Conservation (phyloP, 2,797 vertebrate genomes). For the Halcyon leucocephala region DNA sequence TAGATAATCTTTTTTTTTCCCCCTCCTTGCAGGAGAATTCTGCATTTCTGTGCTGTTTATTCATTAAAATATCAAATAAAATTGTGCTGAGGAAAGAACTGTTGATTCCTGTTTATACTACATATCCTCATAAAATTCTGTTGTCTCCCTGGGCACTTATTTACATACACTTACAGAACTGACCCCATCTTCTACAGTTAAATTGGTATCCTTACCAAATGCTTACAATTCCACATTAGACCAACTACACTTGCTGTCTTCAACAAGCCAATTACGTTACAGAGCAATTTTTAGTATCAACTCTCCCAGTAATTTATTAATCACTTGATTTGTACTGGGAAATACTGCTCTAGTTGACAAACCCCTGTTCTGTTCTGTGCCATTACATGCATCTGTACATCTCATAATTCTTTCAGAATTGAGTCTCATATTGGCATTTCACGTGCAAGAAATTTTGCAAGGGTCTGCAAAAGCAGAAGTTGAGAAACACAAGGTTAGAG, state of each 20-base stretch:
- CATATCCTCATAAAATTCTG: background rate
- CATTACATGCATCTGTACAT: background rate
- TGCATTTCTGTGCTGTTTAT: background rate
- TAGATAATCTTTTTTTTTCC: background rate
- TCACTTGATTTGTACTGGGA: background rate
- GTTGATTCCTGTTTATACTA: background rate
- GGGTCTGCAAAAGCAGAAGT: background rate
- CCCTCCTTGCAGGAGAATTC: background rate
- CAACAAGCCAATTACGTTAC: background rate
- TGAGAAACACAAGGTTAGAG: background rate
- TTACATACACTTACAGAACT: background rate
- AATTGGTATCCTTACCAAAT: background rate
- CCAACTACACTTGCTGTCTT: background rate
- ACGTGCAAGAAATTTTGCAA: constrained; percentile 46
- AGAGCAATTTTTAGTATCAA: background rate
- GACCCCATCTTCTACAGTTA: background rate
- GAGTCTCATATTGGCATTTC: background rate
- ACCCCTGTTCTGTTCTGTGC: background rate
- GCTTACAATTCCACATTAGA: background rate
- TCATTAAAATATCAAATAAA: background rate
- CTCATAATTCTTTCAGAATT: background rate
- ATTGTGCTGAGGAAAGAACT: background rate
- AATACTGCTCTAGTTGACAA: background rate
- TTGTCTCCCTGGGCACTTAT: background rate
- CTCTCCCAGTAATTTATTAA: background rate